phyloP scores from a whole-genome alignment of 2,797 vertebrate genomes.

The Xiphophorus birchmanni region DNA sequence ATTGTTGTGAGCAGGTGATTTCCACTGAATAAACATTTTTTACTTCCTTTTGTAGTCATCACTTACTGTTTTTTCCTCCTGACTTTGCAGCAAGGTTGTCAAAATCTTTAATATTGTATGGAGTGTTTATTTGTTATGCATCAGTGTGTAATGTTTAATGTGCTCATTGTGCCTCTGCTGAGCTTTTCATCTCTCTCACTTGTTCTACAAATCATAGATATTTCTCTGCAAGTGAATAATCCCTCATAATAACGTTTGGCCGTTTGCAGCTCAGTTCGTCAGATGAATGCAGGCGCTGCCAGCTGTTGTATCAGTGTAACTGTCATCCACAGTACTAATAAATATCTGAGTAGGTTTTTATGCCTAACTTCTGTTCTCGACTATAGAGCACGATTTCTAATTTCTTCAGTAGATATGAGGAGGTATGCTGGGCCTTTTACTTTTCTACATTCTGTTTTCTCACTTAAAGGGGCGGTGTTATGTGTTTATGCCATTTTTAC shows the following conservation, averaged over 20 bases:
- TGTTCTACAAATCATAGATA: conserved; percentile 22
- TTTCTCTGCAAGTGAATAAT: conserved; percentile 30
- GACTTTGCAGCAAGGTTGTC: conserved; percentile 6
- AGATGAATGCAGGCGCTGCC: conserved; percentile 20
- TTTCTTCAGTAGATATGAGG: background rate
- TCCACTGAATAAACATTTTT: background rate
- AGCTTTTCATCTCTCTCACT: conserved; percentile 4
- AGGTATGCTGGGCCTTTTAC: background rate
- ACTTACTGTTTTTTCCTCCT: background rate
- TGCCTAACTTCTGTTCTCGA: background rate
- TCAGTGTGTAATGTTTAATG: conserved; percentile 17
- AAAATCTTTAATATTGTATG: conserved; percentile 22
- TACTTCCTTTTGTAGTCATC: background rate
- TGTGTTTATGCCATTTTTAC: background rate
- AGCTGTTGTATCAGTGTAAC: conserved; percentile 12
- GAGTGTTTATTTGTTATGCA: conserved; percentile 32
- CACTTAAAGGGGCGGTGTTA: background rate
- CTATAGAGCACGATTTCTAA: background rate
- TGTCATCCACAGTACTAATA: conserved; percentile 12
- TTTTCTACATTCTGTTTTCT: background rate
- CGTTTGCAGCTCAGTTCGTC: conserved; percentile 20
- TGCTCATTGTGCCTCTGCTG: conserved; percentile 12
- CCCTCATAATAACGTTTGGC: conserved; percentile 2
- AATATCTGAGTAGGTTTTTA: conserved; percentile 5
- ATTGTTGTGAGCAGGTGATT: background rate